Conservation (phyloP, 2,888 invertebrate genomes). For the Terebella lapidaria region DNA sequence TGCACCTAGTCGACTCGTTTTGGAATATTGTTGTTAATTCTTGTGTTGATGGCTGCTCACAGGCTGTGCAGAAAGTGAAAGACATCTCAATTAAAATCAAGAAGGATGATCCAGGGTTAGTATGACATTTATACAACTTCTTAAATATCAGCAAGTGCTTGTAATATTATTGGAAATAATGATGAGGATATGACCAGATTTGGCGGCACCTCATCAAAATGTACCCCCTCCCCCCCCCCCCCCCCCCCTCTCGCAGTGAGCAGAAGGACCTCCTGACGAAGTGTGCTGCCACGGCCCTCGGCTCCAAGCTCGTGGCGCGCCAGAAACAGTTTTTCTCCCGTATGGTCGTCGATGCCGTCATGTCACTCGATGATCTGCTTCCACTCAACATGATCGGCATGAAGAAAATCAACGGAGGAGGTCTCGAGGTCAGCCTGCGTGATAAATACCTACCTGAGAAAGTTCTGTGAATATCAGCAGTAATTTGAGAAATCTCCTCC, state of each 20-base stretch:
- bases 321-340: constrained; percentile 93
- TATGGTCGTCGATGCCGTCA: constrained; percentile 97
- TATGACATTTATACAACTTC: no score
- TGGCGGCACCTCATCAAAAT: no score
- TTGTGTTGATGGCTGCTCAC: no score
- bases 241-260: no score
- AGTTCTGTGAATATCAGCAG: no score
- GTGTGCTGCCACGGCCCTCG: constrained; percentile 94
- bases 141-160: no score
- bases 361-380: constrained; percentile 75
- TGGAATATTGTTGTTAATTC: not conserved
- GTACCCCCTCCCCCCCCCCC: no score
- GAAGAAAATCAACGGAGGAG: constrained; percentile 77
- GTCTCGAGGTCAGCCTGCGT: constrained; percentile 68
- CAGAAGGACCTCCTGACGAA: constrained; percentile 58
- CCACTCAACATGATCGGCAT: constrained; percentile 99
- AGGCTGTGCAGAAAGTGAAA: constrained; percentile 74
- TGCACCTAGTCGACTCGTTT: not conserved
- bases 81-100: constrained; percentile 67
- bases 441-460: no score
- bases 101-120: constrained; percentile 45
- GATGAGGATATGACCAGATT: no score
- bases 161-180: no score
- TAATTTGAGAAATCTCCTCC: no score
- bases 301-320: constrained; percentile 92